A percentile compares a stretch with the other conserved stretches of the same genome.
phyloP scores from a whole-genome alignment of 2,113 vertebrate species.

The Podarcis muralis region DNA sequence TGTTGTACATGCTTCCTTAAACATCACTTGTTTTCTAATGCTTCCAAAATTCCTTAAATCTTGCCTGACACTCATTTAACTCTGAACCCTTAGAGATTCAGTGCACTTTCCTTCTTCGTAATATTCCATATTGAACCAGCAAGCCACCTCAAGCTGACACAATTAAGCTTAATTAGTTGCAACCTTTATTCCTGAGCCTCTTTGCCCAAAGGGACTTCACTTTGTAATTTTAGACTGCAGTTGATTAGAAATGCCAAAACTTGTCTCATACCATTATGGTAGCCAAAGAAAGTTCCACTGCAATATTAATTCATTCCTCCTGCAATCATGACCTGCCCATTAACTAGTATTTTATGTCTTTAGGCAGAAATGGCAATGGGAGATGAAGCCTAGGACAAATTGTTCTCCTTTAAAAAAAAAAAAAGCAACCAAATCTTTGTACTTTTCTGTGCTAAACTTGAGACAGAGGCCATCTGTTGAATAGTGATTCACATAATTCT shows the following conservation, averaged over 20 bases:
- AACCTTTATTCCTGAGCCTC: conserved; percentile 54
- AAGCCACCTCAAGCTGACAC: conserved; percentile 39
- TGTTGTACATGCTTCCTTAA: neutral
- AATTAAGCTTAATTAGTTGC: conserved; percentile 60
- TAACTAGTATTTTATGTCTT: conserved; percentile 33
- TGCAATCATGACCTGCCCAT: neutral
- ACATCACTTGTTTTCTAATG: neutral
- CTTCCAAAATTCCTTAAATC: conserved; percentile 17
- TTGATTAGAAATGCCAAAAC: conserved; percentile 26
- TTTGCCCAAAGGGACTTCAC: conserved; percentile 42
- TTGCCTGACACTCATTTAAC: conserved; percentile 35
- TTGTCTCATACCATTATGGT: neutral
- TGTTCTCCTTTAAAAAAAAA: neutral
- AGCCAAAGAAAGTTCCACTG: neutral
- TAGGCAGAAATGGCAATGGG: neutral
- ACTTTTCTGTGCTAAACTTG: neutral
- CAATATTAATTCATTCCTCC: neutral
- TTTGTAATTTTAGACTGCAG: conserved; percentile 44
- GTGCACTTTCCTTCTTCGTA: conserved; percentile 25
- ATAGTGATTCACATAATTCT: neutral
- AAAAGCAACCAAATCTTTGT: neutral
- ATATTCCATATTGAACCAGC: conserved; percentile 47
- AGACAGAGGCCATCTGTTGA: neutral
- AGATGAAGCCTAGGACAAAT: neutral
- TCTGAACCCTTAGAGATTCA: conserved; percentile 28